These are phyloP conservation scores for Ptyas mucosa DNA, from an alignment of 2,113 vertebrate genomes.

Conservation along the genomic window DNA sequence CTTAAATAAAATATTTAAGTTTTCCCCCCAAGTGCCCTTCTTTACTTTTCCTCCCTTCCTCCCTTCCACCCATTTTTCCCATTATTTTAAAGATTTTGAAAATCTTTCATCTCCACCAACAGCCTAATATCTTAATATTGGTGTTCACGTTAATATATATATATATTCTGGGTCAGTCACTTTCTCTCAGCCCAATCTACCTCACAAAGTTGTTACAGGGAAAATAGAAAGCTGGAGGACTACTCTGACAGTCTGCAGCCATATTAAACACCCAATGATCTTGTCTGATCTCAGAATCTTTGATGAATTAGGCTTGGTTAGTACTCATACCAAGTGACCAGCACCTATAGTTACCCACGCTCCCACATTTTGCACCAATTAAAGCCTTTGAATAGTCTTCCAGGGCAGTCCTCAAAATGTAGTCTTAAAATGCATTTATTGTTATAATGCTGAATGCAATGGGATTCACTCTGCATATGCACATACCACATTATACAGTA, in stretches of 20 bases:
- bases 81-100: background rate
- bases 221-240: too few species aligned
- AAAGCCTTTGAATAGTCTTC: background rate
- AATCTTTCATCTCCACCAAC: background rate
- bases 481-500: background rate
- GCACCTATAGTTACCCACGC: background rate
- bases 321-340: background rate
- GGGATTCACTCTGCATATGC: background rate
- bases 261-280: background rate
- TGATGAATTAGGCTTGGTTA: background rate
- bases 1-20: background rate
- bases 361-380: background rate
- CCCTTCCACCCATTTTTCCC: background rate
- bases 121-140: background rate
- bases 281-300: background rate
- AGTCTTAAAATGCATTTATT: background rate
- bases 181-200: too few species aligned
- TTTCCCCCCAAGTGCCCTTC: background rate
- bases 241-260: too few species aligned
- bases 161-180: too few species aligned
- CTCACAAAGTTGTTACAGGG: too few species aligned
- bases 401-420: background rate
- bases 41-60: background rate
- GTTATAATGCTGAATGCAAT: background rate
- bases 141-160: background rate